These are phyloP conservation scores for Premnoplex brunnescens DNA, from an alignment of 2,797 vertebrate genomes.

Conservation along the genomic window DNA sequence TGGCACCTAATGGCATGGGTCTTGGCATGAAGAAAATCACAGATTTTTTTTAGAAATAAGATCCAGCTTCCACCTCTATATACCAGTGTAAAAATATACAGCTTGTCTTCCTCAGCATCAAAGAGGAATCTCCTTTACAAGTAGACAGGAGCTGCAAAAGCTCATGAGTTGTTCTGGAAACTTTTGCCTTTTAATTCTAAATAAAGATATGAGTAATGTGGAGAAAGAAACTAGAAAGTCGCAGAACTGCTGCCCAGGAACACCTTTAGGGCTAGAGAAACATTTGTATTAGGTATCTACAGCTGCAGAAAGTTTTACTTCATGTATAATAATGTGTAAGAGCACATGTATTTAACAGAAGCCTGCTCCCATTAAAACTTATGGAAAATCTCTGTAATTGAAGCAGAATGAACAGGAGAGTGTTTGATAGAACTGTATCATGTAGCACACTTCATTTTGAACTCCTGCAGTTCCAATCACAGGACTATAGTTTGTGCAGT, in stretches of 20 bases:
- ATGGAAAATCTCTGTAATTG: neutral
- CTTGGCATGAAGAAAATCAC: neutral
- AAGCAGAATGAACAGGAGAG: neutral
- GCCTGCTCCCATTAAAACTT: neutral
- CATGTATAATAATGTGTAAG: neutral
- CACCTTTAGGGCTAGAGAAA: neutral
- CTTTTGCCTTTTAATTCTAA: neutral
- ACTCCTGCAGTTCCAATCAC: neutral
- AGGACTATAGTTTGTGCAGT: neutral
- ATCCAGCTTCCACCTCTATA: neutral
- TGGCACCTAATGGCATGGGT: neutral
- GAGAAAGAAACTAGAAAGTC: neutral
- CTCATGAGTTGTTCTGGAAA: neutral
- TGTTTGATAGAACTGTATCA: neutral
- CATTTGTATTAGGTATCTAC: neutral
- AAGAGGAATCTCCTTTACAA: neutral
- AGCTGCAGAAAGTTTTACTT: neutral
- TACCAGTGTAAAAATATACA: neutral
- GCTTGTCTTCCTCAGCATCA: neutral
- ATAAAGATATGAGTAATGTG: neutral
- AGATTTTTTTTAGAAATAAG: neutral
- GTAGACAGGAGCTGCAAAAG: neutral
- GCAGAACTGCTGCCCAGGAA: neutral
- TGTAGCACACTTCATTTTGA: neutral
- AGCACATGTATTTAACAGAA: neutral